phyloP scores from a whole-genome alignment of 2,888 invertebrate genomes.

The Nebria brevicollis region DNA sequence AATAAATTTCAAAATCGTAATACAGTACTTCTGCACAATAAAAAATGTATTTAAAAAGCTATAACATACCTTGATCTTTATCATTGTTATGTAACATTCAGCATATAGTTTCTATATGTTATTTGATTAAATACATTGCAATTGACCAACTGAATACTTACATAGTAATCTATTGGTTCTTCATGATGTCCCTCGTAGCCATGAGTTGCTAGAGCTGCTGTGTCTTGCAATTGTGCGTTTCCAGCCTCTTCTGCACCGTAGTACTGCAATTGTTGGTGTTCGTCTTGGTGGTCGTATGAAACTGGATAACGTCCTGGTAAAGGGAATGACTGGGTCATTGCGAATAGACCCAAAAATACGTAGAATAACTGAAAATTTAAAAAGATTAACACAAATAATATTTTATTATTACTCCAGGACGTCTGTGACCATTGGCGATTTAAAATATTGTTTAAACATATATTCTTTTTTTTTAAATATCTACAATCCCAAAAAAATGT shows the following conservation, averaged over 20 bases:
- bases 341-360: conserved; percentile 21
- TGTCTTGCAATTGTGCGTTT: conserved; percentile 28
- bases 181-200: conserved; percentile 41
- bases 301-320: conserved; percentile 31
- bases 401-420: too few species aligned
- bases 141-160: conserved; percentile 46
- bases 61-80: not conserved
- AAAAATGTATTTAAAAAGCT: not conserved
- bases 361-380: conserved; percentile 39
- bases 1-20: not conserved
- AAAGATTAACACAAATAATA: not conserved
- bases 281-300: conserved; percentile 37
- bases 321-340: not conserved
- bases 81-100: not conserved
- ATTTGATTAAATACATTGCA: not conserved
- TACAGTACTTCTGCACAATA: not conserved
- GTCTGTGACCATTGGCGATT: too few species aligned
- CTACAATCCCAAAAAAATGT: too few species aligned
- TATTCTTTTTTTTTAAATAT: too few species aligned
- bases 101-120: not conserved
- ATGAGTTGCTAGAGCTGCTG: conserved; percentile 33
- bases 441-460: too few species aligned
- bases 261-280: conserved; percentile 48
- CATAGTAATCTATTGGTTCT: conserved; percentile 52
- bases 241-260: conserved; percentile 48